Evolutionary conservation across 2,888 invertebrate species (phyloP), one percentile per base, ranked within the genome.

Genomic region (Tachina lurida): DNA sequence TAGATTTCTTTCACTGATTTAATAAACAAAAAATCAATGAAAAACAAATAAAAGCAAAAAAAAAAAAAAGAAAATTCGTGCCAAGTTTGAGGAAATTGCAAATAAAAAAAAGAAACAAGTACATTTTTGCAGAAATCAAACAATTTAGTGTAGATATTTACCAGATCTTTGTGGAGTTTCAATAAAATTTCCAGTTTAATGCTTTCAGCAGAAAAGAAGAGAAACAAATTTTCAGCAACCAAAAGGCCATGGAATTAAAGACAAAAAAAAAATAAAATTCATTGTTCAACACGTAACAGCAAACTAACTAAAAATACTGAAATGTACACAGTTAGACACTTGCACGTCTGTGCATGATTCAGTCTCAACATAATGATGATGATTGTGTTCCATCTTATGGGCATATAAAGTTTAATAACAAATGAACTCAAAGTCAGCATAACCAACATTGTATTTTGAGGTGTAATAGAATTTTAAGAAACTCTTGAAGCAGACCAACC

Each of bases 101-200:
- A 31, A 39, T 17, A 5, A 52, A 45, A 15, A 17, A 52, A 17
- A 22, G 10, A 31, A 47, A 63, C 39, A 73, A 65, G 10, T 76
- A 13, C 63, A 41, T 76, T 83, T 43, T 41, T 65, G 12, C 19
- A 58, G 31, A 83, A 77, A 71, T 83, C 58, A 83, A 83, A 83
- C 63, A 83, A 77, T 71, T 76, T 71, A 52, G 76, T 63, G 31
- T 43, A 31, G 31, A 77, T 75, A 71, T 83, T 83, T 65, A 83
- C 82, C 71, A 77, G 71, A 65, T 58, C 63, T 77, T 77, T 70
- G 82, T 58, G 56, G 10, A 71, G 76, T 71, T 71, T 65, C 73
- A 58, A 79, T 79, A 70, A 84, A 83, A 76, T 84, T 84, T 76
- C 65, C 84, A 84, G 56, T 80, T 70, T 80, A 73, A 84, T 80